Conservation (phyloP, 1,140 invertebrate genomes). For the Drosophila navojoa region DNA sequence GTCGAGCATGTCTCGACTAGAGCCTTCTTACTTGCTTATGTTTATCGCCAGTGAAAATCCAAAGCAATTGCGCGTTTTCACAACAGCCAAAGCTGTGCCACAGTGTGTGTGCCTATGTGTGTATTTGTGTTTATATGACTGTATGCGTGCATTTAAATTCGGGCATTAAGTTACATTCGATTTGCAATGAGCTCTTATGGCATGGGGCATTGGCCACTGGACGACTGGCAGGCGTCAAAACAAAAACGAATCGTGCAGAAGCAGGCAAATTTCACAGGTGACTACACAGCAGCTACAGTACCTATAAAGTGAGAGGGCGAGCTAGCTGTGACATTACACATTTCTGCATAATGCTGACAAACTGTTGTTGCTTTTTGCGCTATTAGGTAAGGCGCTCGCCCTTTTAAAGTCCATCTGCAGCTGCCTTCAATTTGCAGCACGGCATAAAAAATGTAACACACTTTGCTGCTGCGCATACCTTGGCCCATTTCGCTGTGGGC, state of each 20-base stretch:
- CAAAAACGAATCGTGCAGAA: slow-evolving; percentile 30
- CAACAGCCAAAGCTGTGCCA: slow-evolving; percentile 25
- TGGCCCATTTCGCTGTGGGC: slow-evolving; percentile 12
- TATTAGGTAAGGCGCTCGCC: slow-evolving; percentile 22
- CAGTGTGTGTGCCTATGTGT: background rate
- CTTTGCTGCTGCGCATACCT: slow-evolving; percentile 14
- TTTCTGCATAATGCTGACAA: slow-evolving; percentile 47
- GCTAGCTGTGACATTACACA: slow-evolving; percentile 41
- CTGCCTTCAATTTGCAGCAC: slow-evolving; percentile 45
- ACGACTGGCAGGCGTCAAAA: slow-evolving; percentile 15
- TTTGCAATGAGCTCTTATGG: slow-evolving; percentile 77
- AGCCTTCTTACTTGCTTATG: too few species aligned
- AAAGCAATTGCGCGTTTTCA: slow-evolving; percentile 69
- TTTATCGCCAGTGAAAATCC: slow-evolving; percentile 69
- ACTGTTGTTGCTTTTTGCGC: slow-evolving; percentile 39
- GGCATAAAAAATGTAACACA: slow-evolving; percentile 49
- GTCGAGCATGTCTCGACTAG: too few species aligned
- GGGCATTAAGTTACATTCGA: slow-evolving; percentile 80
- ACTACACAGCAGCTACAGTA: slow-evolving; percentile 26
- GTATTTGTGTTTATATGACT: slow-evolving; percentile 10
- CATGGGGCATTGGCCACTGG: slow-evolving; percentile 40
- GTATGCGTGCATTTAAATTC: slow-evolving; percentile 64
- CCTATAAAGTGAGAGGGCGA: slow-evolving; percentile 12
- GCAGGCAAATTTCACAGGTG: slow-evolving; percentile 27
- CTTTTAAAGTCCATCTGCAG: slow-evolving; percentile 38